phyloP scores from a whole-genome alignment of 2,797 vertebrate species.

The Tamandua tetradactyla region DNA sequence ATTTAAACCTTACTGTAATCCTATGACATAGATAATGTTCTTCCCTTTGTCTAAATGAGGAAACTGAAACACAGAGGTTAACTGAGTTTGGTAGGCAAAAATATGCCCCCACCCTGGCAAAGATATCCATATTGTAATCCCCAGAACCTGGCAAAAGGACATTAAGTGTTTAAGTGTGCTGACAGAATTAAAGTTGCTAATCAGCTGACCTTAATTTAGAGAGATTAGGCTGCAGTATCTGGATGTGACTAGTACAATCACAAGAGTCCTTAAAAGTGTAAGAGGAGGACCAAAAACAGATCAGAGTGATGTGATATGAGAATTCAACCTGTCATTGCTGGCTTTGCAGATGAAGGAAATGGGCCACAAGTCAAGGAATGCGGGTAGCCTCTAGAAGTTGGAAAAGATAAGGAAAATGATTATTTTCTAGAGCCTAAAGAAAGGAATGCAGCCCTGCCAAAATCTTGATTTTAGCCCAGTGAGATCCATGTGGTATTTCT shows the following conservation, averaged over 20 bases:
- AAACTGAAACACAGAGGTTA: constrained; percentile 3
- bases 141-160: background rate
- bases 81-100: background rate
- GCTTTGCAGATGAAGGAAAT: background rate
- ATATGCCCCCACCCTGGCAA: background rate
- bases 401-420: background rate
- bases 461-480: background rate
- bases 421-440: background rate
- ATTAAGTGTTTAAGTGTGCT: background rate
- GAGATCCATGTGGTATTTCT: background rate
- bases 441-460: background rate
- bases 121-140: background rate
- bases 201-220: background rate
- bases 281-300: background rate
- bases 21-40: background rate
- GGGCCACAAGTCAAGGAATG: background rate
- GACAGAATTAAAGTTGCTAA: background rate
- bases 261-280: background rate
- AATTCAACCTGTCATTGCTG: background rate
- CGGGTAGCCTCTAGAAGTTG: background rate
- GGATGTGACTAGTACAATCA: background rate
- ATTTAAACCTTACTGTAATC: background rate
- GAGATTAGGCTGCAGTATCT: background rate
- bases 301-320: background rate
- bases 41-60: background rate